Percentiles rank a stretch among this genome's conserved stretches.
phyloP scores from a whole-genome alignment of 92 coral and sea anemone species.

The Galaxea fascicularis region DNA sequence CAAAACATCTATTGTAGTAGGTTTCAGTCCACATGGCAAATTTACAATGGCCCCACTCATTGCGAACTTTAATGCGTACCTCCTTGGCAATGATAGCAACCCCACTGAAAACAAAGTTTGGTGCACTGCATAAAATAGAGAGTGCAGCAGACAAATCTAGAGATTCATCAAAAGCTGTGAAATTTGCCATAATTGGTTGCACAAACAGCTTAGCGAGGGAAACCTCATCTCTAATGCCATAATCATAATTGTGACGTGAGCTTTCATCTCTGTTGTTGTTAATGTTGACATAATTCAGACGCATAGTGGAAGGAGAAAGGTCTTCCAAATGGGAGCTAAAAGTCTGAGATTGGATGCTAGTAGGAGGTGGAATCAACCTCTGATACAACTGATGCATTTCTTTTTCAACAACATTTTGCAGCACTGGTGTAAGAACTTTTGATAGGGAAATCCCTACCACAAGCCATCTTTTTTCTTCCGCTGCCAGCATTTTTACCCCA shows the following conservation, averaged over 20 bases:
- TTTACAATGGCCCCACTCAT: slow-evolving; percentile 59
- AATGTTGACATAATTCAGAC: slow-evolving; percentile 15
- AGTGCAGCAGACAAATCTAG: slow-evolving; percentile 48
- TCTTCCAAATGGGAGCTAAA: background rate
- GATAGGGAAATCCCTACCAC: slow-evolving; percentile 57
- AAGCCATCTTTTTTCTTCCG: slow-evolving; percentile 55
- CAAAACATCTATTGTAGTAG: slow-evolving; percentile 11
- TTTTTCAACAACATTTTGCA: slow-evolving; percentile 1
- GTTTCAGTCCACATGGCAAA: slow-evolving; percentile 45
- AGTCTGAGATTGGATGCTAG: slow-evolving; percentile 40
- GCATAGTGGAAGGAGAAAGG: slow-evolving; percentile 36
- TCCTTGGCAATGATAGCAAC: slow-evolving; percentile 22
- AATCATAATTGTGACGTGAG: slow-evolving; percentile 26
- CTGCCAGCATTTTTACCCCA: slow-evolving; percentile 26
- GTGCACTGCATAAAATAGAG: slow-evolving; percentile 41
- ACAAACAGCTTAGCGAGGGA: slow-evolving; percentile 57
- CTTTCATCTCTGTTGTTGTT: background rate
- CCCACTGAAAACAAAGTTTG: slow-evolving; percentile 10
- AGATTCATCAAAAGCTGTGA: slow-evolving; percentile 46
- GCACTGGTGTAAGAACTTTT: slow-evolving; percentile 49
- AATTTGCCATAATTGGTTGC: slow-evolving; percentile 41
- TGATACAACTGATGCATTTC: slow-evolving; percentile 8
- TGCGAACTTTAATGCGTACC: slow-evolving; percentile 30
- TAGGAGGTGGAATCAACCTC: slow-evolving; percentile 21
- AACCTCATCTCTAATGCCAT: slow-evolving; percentile 35